Evolutionary conservation across 2,888 invertebrate genomes (phyloP), one percentile per base, ranked within the genome.

Genomic region (Rosalia funebris): DNA sequence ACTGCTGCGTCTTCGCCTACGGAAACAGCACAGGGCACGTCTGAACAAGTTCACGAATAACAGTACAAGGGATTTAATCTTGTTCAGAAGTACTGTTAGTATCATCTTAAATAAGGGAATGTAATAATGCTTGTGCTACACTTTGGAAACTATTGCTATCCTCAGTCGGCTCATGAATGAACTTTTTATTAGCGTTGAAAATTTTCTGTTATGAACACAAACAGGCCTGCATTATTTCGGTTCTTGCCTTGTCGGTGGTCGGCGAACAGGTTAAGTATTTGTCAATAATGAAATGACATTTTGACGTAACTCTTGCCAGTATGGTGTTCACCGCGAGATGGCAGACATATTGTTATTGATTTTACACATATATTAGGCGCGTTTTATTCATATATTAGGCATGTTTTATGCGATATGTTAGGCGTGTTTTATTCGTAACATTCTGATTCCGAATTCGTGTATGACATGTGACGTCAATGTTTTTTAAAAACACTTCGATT

Each of bases 21-120:
- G 81, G 63, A 89, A 84, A 71, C 88, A 89, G 71, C 88, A 88
- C 70, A 89, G 77, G 1, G 88, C 88, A 17, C 87, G 82, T 54
- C 85, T 82, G 62, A 87, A 83, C 19, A 84, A 72, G 32, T 85
- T 84, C 17, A 88, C 70, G 20, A 88, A 73, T 59, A 85, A 72
- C 34, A 88, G 75, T 36, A 88, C 66, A 36, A 88, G 75, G 44
- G 85, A 81, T 77, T 87, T 88, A 0, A 88, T 68, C 72, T 87
- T 85, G 52, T 63, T 64, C 14, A 67, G 45, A 32, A 73, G 20
- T 20, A 65, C 53, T 32, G 56, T 52, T 11, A 68, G 31, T 44
- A 71, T 63, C 70, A 71, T 71, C 10, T 34, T 34, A n/a, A n/a
- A n/a, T 11, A 7, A 7, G 34, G 34, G 7, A 34, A 2, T 5